Evolutionary conservation across 1,140 invertebrate species (phyloP).

Genomic region (Campoletis sonorensis): DNA sequence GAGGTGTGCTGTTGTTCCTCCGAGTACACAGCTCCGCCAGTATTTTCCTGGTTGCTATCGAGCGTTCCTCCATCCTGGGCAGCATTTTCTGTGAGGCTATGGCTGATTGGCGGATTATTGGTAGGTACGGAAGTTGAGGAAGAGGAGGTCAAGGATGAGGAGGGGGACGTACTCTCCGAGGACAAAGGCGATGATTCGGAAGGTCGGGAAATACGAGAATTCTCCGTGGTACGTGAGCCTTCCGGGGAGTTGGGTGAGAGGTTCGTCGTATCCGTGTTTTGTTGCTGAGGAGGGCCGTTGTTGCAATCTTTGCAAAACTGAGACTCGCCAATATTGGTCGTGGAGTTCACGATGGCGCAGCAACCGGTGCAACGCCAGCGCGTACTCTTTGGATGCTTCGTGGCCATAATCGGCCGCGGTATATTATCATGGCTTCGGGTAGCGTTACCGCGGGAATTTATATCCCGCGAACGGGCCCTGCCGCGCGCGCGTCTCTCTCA

Average conservation of each 20-base stretch:
- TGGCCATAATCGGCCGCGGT: conserved; percentile 51
- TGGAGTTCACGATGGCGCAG: conserved; percentile 41
- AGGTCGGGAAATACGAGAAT: background rate
- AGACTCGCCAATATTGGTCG: conserved; percentile 5
- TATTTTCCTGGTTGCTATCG: background rate
- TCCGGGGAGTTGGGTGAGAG: conserved; percentile 26
- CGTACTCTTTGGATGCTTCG: conserved; percentile 48
- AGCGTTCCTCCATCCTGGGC: background rate
- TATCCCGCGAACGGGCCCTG: conserved; percentile 15
- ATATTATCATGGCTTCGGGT: conserved; percentile 50
- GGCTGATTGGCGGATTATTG: conserved; percentile 68
- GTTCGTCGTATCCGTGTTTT: conserved; percentile 18
- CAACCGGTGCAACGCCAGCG: conserved; percentile 50
- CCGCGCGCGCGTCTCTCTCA: too few relatives aligned
- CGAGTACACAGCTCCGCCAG: background rate
- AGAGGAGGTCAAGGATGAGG: conserved; percentile 49
- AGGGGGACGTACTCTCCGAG: conserved; percentile 1
- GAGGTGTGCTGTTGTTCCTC: conserved; percentile 37
- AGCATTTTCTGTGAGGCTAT: conserved; percentile 8
- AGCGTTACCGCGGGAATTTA: conserved; percentile 27
- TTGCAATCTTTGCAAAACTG: conserved; percentile 13
- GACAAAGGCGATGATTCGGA: background rate
- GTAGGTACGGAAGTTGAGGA: conserved; percentile 67
- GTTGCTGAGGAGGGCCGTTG: conserved; percentile 3
- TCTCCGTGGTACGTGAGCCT: background rate